These are phyloP conservation scores for Anarrhichthys ocellatus DNA, from an alignment of 2,113 vertebrate species.

Conservation along the genomic window DNA sequence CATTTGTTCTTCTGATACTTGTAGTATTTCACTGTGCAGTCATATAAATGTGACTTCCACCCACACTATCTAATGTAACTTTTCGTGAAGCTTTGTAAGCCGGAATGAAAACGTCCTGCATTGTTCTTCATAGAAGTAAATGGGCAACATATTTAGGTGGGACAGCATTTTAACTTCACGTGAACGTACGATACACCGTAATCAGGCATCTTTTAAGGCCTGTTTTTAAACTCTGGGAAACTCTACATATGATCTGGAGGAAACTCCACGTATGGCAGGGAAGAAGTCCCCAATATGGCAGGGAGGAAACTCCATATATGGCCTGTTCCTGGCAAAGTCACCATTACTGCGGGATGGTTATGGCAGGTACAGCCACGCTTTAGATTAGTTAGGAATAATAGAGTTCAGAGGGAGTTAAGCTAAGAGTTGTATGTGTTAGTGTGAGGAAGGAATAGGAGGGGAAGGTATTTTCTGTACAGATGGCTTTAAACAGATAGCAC, in stretches of 20 bases:
- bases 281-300: constrained; percentile 68
- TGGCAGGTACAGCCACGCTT: background rate
- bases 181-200: background rate
- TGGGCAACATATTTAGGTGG: background rate
- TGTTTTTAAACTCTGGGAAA: background rate
- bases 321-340: constrained; percentile 39
- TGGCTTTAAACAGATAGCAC: constrained; percentile 82
- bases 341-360: background rate
- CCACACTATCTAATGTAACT: background rate
- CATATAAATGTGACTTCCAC: background rate
- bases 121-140: background rate
- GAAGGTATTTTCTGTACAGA: constrained; percentile 75
- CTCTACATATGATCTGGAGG: constrained; percentile 28
- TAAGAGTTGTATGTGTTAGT: constrained; percentile 13
- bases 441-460: constrained; percentile 25
- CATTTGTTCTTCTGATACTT: background rate
- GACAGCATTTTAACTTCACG: background rate
- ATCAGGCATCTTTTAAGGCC: background rate
- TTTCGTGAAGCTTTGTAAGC: background rate
- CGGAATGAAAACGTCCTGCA: background rate
- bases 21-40: background rate
- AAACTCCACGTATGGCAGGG: constrained; percentile 72
- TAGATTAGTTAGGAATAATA: constrained; percentile 3
- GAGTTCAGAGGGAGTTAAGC: constrained; percentile 18
- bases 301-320: constrained; percentile 73